A percentile compares a stretch with the other conserved stretches of the same genome.
phyloP scores from a whole-genome alignment of 2,888 invertebrate genomes.

The Tenthredo distinguenda region DNA sequence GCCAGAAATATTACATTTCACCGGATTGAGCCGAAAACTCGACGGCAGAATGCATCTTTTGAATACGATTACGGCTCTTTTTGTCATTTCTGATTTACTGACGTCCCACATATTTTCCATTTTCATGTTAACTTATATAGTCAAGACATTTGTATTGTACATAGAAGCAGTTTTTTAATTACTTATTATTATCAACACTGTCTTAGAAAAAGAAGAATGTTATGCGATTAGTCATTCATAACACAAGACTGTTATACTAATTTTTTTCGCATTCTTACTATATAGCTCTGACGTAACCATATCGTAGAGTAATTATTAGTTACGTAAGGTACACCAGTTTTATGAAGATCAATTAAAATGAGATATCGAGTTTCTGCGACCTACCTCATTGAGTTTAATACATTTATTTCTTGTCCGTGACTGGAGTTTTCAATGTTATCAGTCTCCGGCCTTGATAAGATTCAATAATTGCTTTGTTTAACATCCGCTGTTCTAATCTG shows the following conservation, averaged over 20 bases:
- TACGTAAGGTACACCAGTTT: neutral
- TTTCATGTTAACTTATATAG: neutral
- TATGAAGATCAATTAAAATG: neutral
- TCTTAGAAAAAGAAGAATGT: neutral
- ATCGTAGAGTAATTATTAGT: neutral
- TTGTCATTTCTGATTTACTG: neutral
- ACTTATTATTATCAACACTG: neutral
- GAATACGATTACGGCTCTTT: neutral
- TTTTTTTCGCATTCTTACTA: neutral
- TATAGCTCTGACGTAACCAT: neutral
- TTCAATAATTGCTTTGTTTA: neutral
- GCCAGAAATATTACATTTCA: neutral
- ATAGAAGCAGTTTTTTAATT: neutral
- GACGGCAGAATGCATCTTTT: neutral
- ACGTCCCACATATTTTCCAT: neutral
- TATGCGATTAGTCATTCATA: slow-evolving; percentile 2
- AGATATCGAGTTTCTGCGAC: neutral
- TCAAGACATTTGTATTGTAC: neutral
- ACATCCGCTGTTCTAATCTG: neutral
- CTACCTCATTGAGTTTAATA: neutral
- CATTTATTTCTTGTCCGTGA: neutral
- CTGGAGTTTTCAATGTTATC: neutral
- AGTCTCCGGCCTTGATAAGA: neutral
- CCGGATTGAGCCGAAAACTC: neutral
- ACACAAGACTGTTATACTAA: neutral